A percentile compares a stretch with the other conserved stretches of the same genome.
phyloP scores from a whole-genome alignment of 1,140 invertebrate genomes.

The Eubasilissa regina region DNA sequence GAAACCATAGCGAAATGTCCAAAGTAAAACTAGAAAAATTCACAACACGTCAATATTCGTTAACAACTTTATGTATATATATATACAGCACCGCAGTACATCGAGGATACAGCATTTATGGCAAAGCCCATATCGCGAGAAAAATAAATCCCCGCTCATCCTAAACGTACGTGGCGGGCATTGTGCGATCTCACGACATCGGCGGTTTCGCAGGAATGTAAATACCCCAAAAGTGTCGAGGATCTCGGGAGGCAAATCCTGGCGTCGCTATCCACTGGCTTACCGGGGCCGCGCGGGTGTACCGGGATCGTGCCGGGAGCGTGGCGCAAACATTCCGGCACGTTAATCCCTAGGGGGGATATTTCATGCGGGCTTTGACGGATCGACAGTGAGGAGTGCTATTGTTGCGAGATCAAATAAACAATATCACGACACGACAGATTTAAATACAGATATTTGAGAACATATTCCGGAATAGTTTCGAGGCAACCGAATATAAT shows the following conservation, averaged over 20 bases:
- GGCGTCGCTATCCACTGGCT: neutral
- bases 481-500: neutral
- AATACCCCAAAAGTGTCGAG: constrained; percentile 2
- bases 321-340: neutral
- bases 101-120: neutral
- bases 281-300: neutral
- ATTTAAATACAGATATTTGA: neutral
- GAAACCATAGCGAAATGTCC: no score
- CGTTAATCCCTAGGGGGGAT: neutral
- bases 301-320: constrained; percentile 7
- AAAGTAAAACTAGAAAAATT: no score
- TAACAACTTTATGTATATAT: no score
- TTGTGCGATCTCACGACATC: neutral
- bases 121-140: neutral
- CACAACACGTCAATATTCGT: no score
- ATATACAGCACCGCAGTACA: neutral
- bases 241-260: neutral
- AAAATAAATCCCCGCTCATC: constrained; percentile 35
- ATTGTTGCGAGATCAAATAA: constrained; percentile 21
- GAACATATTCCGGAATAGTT: neutral
- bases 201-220: constrained; percentile 7
- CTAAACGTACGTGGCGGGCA: neutral
- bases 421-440: constrained; percentile 14
- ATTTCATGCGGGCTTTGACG: constrained; percentile 3
- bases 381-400: neutral